Percentiles rank a stretch among this genome's conserved stretches.
These are phyloP conservation scores for Escarpia spicata DNA, from an alignment of 2,888 invertebrate species.

Conservation along the genomic window DNA sequence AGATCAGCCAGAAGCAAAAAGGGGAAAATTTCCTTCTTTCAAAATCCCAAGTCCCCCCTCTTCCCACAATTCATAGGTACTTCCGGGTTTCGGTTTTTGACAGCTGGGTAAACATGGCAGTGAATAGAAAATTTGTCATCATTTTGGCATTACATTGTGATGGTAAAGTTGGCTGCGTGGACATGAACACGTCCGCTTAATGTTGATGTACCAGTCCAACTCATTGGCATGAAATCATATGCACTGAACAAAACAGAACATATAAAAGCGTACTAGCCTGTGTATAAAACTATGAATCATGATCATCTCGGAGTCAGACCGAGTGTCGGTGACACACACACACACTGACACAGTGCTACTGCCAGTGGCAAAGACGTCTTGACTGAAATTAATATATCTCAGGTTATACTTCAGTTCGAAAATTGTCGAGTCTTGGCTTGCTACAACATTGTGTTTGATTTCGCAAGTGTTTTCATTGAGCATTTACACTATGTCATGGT, in stretches of 20 bases:
- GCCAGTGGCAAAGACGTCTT: too few species aligned
- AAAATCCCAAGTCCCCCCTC: not conserved
- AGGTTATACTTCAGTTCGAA: too few species aligned
- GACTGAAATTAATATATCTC: too few species aligned
- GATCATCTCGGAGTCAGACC: not conserved
- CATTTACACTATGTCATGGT: too few species aligned
- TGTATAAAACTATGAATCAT: not conserved
- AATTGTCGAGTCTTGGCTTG: too few species aligned
- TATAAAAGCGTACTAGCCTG: not conserved
- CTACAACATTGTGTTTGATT: too few species aligned
- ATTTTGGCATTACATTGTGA: not conserved
- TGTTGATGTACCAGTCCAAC: not conserved
- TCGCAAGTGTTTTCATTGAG: too few species aligned
- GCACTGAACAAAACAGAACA: not conserved
- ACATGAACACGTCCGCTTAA: not conserved
- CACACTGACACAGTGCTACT: too few species aligned
- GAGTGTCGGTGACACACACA: too few species aligned
- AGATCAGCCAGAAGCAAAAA: not conserved
- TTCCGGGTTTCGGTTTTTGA: conserved; percentile 14
- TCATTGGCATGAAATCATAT: not conserved
- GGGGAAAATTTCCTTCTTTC: not conserved
- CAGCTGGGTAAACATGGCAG: conserved; percentile 16
- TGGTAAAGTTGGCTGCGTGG: not conserved
- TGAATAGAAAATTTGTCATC: not conserved
- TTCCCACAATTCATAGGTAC: not conserved